Base-by-base conservation (phyloP, 1,140 invertebrate species). In the Agrilus planipennis region DNA sequence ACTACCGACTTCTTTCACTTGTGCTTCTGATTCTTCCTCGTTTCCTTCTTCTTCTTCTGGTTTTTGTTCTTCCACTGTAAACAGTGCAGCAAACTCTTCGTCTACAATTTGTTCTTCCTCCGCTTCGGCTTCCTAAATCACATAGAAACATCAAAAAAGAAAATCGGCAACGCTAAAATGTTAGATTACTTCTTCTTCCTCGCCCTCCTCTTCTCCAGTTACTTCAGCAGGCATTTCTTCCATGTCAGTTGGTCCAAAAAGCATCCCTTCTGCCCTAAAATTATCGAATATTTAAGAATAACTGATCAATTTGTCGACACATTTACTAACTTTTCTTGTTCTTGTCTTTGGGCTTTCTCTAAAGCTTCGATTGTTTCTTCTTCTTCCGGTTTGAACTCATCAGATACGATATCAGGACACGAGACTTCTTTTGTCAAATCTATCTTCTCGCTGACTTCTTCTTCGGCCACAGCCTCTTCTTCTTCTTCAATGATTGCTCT, bases 401-500 rank as follows among this genome's bases (percentile, higher is more conserved):
- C 47, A 19, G 25, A 34, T 14, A 23, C 35, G 19, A 41, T 31
- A 34, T 39, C 38, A 2, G 41, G 34, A 18, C 41, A 39, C 2
- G 41, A 39, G 19, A 41, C n/a, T n/a, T 25, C 2, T 12, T 20
- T 32, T 15, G 11, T 19, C 30, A 2, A 14, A 34, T 12, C 15
- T 10, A 42, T 36, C 10, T 45, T 43, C 22, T 42, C 34, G 10
- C 41, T 32, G 4, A 32, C 31, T 12, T 42, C 16, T 12, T 27
- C 31, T 21, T 49, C 47, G n/a, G 45, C 45, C 16, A 34, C 41
- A 19, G 18, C 35, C 10, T 36, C 40, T 34, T 49, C 47, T 23
- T 36, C 34, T 23, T 36, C 34, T 16, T 7, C 28, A 29, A 11
- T 29, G 28, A n/a, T n/a, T n/a, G n/a, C n/a, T n/a, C n/a, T n/a